Evolutionary conservation across 2,797 vertebrate genomes (phyloP), one percentile per base, ranked within the genome.

Genomic region (Bradypus variegatus): DNA sequence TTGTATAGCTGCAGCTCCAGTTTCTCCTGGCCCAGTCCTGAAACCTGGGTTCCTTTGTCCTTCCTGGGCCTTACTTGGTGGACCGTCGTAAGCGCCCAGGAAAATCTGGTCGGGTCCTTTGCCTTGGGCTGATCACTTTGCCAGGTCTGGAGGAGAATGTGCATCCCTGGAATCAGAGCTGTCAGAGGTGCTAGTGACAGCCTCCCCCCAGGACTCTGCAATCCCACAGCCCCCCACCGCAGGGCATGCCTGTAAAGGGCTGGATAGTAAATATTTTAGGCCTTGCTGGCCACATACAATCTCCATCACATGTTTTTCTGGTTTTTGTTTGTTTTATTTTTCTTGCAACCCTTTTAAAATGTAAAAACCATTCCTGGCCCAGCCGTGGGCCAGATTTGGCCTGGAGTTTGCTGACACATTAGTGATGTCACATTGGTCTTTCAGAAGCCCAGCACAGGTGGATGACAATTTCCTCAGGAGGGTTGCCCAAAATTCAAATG

Each of bases 1-100:
- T 2, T 8, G 2, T 11, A 1, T 60, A 5, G 11, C 48, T 72
- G 18, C 11, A 19, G 5, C 0, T 1, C 67, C 45, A 60, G 21
- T 18, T 0, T 55, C 70, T 84, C 62, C 67, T 21, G 64, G 36
- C 31, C 58, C 50, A 19, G 50, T 14, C 50, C 14, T 14, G 50
- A 50, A 14, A 50, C 50, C 50, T 11, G 50, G 50, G 14, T 14
- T 50, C 11, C 50, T 50, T 50, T 50, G 10, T 8, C 50, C 10
- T 25, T 86, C 38, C 62, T 65, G 27, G 55, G 48, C 9, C 83
- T 76, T 31, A 27, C 12, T 33, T 55, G 19, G 25, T 55, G 16
- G 36, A 48, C n/a, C 36, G 2, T 0, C 18, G 9, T 23, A 53
- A 90, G 73, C 25, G 25, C 58, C 41, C 10, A 31, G 19, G 64